Evolutionary conservation across 2,888 invertebrate species (phyloP).

Genomic region (Gymnoscelis rufifasciata): DNA sequence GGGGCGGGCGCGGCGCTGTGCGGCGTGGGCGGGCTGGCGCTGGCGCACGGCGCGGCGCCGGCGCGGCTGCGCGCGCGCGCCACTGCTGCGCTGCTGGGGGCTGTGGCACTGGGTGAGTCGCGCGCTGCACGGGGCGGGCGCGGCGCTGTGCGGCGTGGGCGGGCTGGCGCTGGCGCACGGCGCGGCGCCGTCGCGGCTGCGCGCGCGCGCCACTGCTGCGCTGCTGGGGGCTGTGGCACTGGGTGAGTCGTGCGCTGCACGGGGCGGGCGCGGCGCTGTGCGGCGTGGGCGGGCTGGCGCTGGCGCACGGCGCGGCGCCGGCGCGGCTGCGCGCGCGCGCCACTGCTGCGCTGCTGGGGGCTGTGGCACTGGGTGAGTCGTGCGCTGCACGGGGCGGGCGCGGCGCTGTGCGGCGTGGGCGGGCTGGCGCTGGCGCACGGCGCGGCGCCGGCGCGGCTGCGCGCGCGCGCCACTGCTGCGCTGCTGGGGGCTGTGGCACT

Average conservation of each 20-base stretch:
- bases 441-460: slow-evolving; percentile 34
- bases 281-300: slow-evolving; percentile 57
- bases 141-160: slow-evolving; percentile 54
- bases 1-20: slow-evolving; percentile 56
- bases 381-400: slow-evolving; percentile 54
- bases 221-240: too few relatives aligned
- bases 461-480: slow-evolving; percentile 46
- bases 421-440: slow-evolving; percentile 55
- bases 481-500: too few relatives aligned
- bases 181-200: slow-evolving; percentile 34
- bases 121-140: slow-evolving; percentile 54
- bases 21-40: slow-evolving; percentile 57
- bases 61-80: slow-evolving; percentile 37
- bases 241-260: slow-evolving; percentile 47
- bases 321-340: slow-evolving; percentile 37
- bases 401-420: slow-evolving; percentile 54
- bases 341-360: slow-evolving; percentile 54
- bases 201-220: slow-evolving; percentile 46
- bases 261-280: slow-evolving; percentile 56
- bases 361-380: slow-evolving; percentile 44
- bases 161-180: slow-evolving; percentile 55
- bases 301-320: slow-evolving; percentile 46
- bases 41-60: slow-evolving; percentile 46
- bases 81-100: slow-evolving; percentile 54
- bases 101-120: slow-evolving; percentile 44